phyloP scores from a whole-genome alignment of 2,113 vertebrate genomes.

The Centropus unirufus region DNA sequence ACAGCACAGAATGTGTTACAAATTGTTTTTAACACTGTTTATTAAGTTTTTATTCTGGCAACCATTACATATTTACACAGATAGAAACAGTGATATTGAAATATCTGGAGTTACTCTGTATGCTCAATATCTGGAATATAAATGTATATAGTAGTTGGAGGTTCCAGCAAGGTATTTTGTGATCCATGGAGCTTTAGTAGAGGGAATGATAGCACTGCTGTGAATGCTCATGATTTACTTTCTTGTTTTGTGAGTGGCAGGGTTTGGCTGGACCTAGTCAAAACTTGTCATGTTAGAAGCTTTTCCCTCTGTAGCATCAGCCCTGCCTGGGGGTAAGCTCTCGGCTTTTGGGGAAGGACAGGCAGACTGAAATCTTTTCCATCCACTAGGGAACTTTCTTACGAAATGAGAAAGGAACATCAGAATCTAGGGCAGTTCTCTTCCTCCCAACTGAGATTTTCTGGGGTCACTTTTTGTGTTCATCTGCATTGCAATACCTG shows the following conservation, averaged over 20 bases:
- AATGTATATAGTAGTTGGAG: background rate
- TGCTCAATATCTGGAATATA: background rate
- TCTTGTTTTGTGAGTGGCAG: background rate
- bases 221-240: conserved; percentile 23
- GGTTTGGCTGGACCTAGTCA: background rate
- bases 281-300: background rate
- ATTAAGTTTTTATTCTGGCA: background rate
- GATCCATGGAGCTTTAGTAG: background rate
- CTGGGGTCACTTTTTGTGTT: background rate
- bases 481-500: background rate
- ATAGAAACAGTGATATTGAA: background rate
- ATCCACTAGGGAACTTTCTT: background rate
- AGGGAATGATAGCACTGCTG: background rate
- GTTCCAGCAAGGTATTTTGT: background rate
- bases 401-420: background rate
- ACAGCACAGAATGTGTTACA: background rate
- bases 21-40: background rate
- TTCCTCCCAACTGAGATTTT: background rate
- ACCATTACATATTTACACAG: background rate
- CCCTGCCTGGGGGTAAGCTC: background rate
- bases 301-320: background rate
- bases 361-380: background rate
- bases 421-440: background rate
- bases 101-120: background rate
- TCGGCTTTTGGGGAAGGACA: background rate